Evolutionary conservation across 2,888 invertebrate genomes (phyloP), one percentile per base, ranked within the genome.

Genomic region (Pteria penguin): DNA sequence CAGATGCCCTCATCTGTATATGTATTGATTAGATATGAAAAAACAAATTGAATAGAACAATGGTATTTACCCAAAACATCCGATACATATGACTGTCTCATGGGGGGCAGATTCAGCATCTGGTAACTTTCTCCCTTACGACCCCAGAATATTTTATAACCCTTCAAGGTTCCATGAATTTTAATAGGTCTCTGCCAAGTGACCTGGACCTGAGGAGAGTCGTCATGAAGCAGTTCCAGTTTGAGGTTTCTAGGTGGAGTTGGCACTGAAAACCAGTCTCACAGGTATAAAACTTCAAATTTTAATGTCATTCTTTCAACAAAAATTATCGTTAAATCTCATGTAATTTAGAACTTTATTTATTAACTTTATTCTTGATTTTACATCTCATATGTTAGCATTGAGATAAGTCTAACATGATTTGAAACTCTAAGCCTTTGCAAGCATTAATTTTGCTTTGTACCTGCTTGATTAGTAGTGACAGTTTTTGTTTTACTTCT

Each of bases 181-280:
- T 96, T 95, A 0, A 95, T 94, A 0, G 99, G 99, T 83, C 95
- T 94, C 8, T 95, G 95, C 99, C 99, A 99, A 91, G 97, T 97
- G 75, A 98, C 94, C 92, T 97, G 96, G 78, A 98, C 96, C 32
- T 97, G 95, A 27, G 96, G 96, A 1, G 97, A 96, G 85, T 97
- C 96, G 81, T 96, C 95, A 91, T 96, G 96, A 87, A 96, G 94
- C 79, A 98, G 95, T 91, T 96, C 96, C 89, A 87, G 90, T 54
- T 91, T 89, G 61, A 93, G 90, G 72, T 92, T 88, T 24, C 89
- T 89, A 3, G 94, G 94, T 58, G 90, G 87, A 26, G 91, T 88
- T 2, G 94, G 93, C 14, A 93, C 94, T 93, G 27, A 3, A 61
- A 22, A 52, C 60, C n/a, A n/a, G n/a, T n/a, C n/a, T n/a, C n/a